A percentile compares a stretch with the other conserved stretches of the same genome.
phyloP scores from a whole-genome alignment of 2,113 vertebrate species.

The Todiramphus saurophagus region DNA sequence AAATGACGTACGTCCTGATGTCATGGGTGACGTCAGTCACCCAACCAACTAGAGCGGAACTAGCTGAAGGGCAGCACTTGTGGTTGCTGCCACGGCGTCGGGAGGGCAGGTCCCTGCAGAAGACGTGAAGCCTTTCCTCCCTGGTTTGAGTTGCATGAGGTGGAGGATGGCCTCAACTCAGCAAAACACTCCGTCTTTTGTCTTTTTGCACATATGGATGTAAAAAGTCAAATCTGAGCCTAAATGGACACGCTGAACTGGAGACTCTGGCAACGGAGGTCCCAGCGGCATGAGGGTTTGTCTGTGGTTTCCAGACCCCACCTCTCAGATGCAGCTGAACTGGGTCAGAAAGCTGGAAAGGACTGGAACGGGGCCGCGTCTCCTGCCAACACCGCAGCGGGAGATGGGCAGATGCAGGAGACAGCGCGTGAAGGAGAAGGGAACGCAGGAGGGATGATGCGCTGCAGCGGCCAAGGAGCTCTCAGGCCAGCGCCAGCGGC shows the following conservation, averaged over 20 bases:
- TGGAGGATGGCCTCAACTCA: not conserved
- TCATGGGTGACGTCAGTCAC: not conserved
- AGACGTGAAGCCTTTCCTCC: not conserved
- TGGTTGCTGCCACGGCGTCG: not conserved
- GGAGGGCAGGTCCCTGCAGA: not conserved
- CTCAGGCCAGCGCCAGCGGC: not conserved
- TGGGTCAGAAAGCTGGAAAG: constrained; percentile 15
- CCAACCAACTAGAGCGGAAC: not conserved
- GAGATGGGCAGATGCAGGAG: not conserved
- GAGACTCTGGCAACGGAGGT: not conserved
- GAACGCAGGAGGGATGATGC: not conserved
- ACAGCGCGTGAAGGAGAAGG: fast-evolving
- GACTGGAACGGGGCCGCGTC: fast-evolving
- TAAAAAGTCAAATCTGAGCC: not conserved
- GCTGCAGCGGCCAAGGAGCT: not conserved
- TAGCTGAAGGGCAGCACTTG: not conserved
- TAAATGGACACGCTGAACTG: not conserved
- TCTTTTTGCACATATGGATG: not conserved
- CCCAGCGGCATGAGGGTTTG: not conserved
- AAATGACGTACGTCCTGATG: not conserved
- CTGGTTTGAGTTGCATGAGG: not conserved
- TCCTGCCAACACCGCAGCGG: not conserved
- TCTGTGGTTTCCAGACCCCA: constrained; percentile 11
- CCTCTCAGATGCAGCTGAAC: not conserved
- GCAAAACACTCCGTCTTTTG: not conserved